A percentile compares a stretch with the other conserved stretches of the same genome.
phyloP scores from a whole-genome alignment of 1,140 invertebrate genomes.

The Ooceraea biroi region DNA sequence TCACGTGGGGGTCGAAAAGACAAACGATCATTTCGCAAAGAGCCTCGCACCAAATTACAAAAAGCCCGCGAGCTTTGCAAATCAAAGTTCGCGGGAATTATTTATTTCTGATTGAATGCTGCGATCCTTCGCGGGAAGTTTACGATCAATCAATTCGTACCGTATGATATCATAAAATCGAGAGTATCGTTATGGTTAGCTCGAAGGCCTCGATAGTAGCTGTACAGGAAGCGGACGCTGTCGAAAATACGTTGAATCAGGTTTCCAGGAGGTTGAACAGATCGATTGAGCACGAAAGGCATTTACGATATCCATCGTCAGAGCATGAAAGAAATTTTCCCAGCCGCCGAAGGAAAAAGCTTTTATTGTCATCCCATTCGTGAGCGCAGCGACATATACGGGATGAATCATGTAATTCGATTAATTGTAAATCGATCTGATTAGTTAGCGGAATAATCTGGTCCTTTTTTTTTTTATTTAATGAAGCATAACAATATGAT shows the following conservation, averaged over 20 bases:
- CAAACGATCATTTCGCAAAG: constrained; percentile 46
- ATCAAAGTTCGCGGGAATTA: not conserved
- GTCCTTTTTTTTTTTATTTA: not conserved
- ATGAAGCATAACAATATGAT: not conserved
- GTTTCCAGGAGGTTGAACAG: constrained; percentile 53
- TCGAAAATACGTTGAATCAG: constrained; percentile 37
- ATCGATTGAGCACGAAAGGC: constrained; percentile 46
- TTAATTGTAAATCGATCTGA: not conserved
- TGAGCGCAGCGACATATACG: constrained; percentile 13
- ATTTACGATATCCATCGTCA: constrained; percentile 53
- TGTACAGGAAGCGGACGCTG: constrained; percentile 1
- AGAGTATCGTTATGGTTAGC: not conserved
- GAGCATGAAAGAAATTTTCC: constrained; percentile 49
- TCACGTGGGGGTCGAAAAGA: constrained; percentile 37
- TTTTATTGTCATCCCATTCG: constrained; percentile 42
- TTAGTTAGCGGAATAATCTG: not conserved
- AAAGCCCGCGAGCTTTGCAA: not conserved
- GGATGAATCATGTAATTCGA: not conserved
- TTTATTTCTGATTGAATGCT: not conserved
- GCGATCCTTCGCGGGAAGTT: not conserved
- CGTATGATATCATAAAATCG: not conserved
- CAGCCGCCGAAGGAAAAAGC: constrained; percentile 34
- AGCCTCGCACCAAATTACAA: constrained; percentile 30
- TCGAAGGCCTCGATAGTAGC: not conserved
- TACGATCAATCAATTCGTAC: not conserved